Base-by-base conservation (phyloP, 2,797 vertebrate species). In the Enteromius treurensis region DNA sequence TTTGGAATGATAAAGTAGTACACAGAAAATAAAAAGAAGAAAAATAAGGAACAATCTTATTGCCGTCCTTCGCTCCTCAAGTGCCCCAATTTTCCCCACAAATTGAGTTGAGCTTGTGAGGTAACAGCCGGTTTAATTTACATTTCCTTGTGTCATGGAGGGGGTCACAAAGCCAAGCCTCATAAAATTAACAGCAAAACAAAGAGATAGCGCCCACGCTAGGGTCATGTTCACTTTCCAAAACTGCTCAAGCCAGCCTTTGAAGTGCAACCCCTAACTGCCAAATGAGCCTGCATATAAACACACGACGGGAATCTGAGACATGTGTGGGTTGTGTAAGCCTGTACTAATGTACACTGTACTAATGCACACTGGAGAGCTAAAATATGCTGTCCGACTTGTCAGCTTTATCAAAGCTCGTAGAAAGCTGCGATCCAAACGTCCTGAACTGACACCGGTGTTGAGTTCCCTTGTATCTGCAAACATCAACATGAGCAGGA, bases 161-260 rank as follows among this genome's bases (percentile, higher is more conserved):
- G 15, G 53, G 77, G 79, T 77, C 45, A 84, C 74, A 84, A 92
- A 85, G 90, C 83, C 69, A 82, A 83, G 85, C 83, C 87, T 92
- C 49, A 71, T 91, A 90, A 92, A 92, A 91, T 90, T 82, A 90
- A 90, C 88, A 86, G 81, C 80, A 86, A 89, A 88, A 77, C 81
- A 69, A 34, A 76, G 49, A 85, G 51, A 58, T 29, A 80, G 68
- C 21, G 15, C 73, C 78, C 58, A 88, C 15, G 13, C 37, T 32
- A 69, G 79, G 83, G 58, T 80, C 79, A 83, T 83, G 85, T 84
- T 84, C 70, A 82, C 84, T 80, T 85, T 88, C 82, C 85, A 81
- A 49, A 77, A 78, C 88, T 83, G 82, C 87, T 90, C 87, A 89
- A 89, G 90, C 87, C 79, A 83, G 85, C 78, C 88, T 89, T 88